phyloP scores from a whole-genome alignment of 2,888 invertebrate genomes.

The Orgyia antiqua region DNA sequence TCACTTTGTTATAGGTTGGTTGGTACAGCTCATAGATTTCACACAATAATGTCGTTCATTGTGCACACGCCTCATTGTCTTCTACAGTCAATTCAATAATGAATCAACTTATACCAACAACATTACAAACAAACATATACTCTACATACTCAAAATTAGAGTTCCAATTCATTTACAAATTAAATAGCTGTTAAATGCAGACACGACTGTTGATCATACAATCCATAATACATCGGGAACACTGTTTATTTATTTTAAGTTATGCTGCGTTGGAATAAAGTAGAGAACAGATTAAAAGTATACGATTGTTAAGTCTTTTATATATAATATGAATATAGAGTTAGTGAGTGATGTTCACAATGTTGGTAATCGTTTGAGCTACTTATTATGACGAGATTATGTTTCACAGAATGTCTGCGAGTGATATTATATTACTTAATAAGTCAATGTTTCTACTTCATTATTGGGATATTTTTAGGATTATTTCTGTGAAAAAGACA shows the following conservation, averaged over 20 bases:
- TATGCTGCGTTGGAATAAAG: conserved; percentile 24
- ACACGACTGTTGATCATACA: conserved; percentile 30
- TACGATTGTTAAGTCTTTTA: too few relatives aligned
- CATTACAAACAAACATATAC: conserved; percentile 9
- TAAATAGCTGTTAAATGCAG: conserved; percentile 43
- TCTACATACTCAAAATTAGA: conserved; percentile 1
- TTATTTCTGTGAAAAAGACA: too few relatives aligned
- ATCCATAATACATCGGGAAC: conserved; percentile 33
- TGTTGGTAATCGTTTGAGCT: conserved; percentile 47
- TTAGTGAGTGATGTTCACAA: conserved; percentile 49
- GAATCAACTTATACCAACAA: conserved; percentile 20
- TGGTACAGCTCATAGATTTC: conserved; percentile 38
- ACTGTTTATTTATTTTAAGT: conserved; percentile 33
- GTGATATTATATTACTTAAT: too few relatives aligned
- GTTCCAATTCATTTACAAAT: conserved; percentile 6
- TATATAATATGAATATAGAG: conserved; percentile 8
- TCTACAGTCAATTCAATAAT: conserved; percentile 25
- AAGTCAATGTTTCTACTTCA: too few relatives aligned
- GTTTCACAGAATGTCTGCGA: conserved; percentile 24
- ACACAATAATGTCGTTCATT: conserved; percentile 46
- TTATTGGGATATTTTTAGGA: too few relatives aligned
- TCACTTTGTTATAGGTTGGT: conserved; percentile 21
- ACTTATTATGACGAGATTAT: conserved; percentile 47
- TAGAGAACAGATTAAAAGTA: conserved; percentile 1
- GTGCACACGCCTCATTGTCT: conserved; percentile 46